phyloP scores from a whole-genome alignment of 2,113 vertebrate genomes.

The Chloropsis hardwickii region DNA sequence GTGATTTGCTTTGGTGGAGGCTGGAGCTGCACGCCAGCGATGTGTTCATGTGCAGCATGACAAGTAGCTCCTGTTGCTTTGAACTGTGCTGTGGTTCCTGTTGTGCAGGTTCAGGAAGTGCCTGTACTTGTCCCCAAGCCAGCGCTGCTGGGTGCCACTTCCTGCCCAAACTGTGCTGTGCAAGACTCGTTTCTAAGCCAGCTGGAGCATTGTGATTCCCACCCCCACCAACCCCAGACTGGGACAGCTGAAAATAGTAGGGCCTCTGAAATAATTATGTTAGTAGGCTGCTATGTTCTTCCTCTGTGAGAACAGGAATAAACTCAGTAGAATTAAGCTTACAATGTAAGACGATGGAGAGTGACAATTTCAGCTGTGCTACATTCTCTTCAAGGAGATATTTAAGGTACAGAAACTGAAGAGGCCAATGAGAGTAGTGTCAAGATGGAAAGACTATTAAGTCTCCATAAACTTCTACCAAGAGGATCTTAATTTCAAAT shows the following conservation, averaged over 20 bases:
- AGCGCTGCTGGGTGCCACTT: neutral
- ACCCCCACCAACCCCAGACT: too few species aligned
- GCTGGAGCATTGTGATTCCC: neutral
- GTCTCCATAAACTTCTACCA: neutral
- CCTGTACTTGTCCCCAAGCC: neutral
- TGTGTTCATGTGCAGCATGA: fast-evolving
- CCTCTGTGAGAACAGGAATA: neutral
- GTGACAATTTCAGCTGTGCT: neutral
- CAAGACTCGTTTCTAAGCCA: neutral
- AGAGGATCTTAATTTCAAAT: neutral
- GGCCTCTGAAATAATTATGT: neutral
- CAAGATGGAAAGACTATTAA: neutral
- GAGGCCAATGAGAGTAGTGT: neutral
- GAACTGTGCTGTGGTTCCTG: neutral
- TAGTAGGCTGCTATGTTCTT: neutral
- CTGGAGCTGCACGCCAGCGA: neutral
- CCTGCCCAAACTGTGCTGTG: fast-evolving
- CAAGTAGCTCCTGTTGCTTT: neutral
- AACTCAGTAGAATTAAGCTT: neutral
- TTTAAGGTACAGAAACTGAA: neutral
- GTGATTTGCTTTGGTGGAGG: neutral
- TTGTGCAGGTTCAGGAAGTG: neutral
- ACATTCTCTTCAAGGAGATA: neutral
- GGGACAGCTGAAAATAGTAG: neutral
- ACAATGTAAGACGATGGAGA: neutral